Evolutionary conservation across 2,888 invertebrate genomes (phyloP).

Genomic region (Aphodius granarius): DNA sequence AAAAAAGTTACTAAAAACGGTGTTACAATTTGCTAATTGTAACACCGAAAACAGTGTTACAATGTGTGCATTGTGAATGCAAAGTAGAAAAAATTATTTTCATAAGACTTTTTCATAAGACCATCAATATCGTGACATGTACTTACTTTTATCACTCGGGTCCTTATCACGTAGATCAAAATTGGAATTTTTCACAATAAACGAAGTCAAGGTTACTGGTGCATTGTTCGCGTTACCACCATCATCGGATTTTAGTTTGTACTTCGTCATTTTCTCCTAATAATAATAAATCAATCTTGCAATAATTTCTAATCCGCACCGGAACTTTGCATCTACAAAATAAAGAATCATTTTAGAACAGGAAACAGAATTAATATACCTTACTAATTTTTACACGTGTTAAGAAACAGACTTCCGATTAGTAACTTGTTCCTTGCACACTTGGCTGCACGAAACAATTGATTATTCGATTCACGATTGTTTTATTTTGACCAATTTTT

Average conservation of each 20-base stretch:
- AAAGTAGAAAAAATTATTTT: too few relatives aligned
- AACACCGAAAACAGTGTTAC: too few relatives aligned
- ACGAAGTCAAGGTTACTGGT: constrained; percentile 45
- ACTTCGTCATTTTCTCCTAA: constrained; percentile 61
- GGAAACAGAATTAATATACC: neutral
- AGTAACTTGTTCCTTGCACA: neutral
- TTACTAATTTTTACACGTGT: neutral
- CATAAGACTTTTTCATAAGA: too few relatives aligned
- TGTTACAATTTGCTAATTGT: too few relatives aligned
- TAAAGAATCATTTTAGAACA: neutral
- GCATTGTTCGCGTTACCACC: constrained; percentile 34
- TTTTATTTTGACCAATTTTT: neutral
- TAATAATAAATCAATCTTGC: neutral
- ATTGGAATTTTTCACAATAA: constrained; percentile 27
- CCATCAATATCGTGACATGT: too few relatives aligned
- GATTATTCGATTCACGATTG: neutral
- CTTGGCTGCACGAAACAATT: neutral
- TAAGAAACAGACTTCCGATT: neutral
- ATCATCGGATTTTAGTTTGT: constrained; percentile 55
- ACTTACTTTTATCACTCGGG: neutral
- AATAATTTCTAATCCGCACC: neutral
- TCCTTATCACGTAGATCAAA: neutral
- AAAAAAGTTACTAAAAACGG: too few relatives aligned
- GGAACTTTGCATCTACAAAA: neutral
- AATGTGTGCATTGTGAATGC: too few relatives aligned